These are phyloP conservation scores for Geotrypetes seraphini DNA, from an alignment of 2,797 vertebrate species.

Conservation along the genomic window DNA sequence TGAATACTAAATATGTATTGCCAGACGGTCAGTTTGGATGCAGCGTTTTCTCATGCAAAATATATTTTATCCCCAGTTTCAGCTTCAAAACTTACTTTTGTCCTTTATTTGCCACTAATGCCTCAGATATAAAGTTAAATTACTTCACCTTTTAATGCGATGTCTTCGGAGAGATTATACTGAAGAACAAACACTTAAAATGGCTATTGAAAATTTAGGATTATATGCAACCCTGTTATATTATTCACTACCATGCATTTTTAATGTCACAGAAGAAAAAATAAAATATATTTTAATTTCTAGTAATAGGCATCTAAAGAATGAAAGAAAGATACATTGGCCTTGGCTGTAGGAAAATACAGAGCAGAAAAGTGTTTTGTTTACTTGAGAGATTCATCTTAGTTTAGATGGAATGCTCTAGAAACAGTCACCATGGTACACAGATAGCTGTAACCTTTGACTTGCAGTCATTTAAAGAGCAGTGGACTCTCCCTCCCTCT, in stretches of 20 bases:
- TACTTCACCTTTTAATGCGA: conserved; percentile 58
- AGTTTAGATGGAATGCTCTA: conserved; percentile 22
- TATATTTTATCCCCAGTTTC: conserved; percentile 43
- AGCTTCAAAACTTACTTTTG: conserved; percentile 48
- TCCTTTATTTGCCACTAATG: conserved; percentile 60
- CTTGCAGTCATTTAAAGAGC: conserved; percentile 19
- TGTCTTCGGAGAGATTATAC: conserved; percentile 52
- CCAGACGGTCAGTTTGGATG: conserved; percentile 29
- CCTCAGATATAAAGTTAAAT: conserved; percentile 71
- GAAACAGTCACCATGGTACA: conserved; percentile 9
- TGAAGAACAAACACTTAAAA: conserved; percentile 64
- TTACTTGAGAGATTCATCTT: conserved; percentile 17
- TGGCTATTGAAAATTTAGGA: conserved; percentile 46
- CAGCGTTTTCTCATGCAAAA: conserved; percentile 49
- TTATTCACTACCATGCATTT: conserved; percentile 68
- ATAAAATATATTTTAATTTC: conserved; percentile 59
- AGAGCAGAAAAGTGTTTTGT: not conserved
- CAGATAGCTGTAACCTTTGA: conserved; percentile 14
- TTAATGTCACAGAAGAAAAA: conserved; percentile 56
- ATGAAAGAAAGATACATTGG: conserved; percentile 38
- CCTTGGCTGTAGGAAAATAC: conserved; percentile 24
- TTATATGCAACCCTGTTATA: conserved; percentile 58
- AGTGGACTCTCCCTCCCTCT: conserved; percentile 7
- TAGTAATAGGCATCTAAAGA: conserved; percentile 35
- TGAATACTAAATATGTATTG: conserved; percentile 40